Conservation (phyloP, 2,797 vertebrate species). For the Gymnopithys bicolor region DNA sequence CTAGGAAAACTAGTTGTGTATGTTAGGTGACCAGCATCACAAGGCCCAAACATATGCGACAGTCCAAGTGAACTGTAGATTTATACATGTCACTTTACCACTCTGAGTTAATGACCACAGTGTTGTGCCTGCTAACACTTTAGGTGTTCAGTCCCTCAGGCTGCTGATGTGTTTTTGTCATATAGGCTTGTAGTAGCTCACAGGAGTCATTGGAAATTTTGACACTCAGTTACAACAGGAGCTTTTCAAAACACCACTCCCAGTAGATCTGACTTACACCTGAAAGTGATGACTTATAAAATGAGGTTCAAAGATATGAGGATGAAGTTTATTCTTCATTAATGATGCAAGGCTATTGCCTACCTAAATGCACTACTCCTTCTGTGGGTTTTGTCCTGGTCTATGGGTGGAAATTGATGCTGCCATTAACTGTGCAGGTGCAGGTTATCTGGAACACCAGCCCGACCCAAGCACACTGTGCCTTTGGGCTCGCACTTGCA, state of each 20-base stretch:
- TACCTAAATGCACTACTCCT: not conserved
- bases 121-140: not conserved
- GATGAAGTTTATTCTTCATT: not conserved
- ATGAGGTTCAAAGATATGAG: not conserved
- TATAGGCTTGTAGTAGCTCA: not conserved
- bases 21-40: not conserved
- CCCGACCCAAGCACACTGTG: not conserved
- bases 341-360: not conserved
- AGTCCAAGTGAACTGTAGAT: not conserved
- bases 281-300: not conserved
- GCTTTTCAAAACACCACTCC: not conserved
- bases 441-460: not conserved
- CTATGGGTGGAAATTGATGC: not conserved
- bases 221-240: not conserved
- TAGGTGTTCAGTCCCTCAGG: not conserved
- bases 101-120: not conserved
- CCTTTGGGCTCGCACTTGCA: not conserved
- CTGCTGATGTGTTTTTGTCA: not conserved
- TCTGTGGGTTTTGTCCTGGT: not conserved
- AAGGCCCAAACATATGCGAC: not conserved
- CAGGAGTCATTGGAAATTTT: not conserved
- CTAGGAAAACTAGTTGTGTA: not conserved
- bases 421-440: not conserved
- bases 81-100: not conserved
- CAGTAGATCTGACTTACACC: not conserved